These are phyloP conservation scores for Manduca sexta DNA, from an alignment of 1,140 invertebrate species.

Conservation along the genomic window DNA sequence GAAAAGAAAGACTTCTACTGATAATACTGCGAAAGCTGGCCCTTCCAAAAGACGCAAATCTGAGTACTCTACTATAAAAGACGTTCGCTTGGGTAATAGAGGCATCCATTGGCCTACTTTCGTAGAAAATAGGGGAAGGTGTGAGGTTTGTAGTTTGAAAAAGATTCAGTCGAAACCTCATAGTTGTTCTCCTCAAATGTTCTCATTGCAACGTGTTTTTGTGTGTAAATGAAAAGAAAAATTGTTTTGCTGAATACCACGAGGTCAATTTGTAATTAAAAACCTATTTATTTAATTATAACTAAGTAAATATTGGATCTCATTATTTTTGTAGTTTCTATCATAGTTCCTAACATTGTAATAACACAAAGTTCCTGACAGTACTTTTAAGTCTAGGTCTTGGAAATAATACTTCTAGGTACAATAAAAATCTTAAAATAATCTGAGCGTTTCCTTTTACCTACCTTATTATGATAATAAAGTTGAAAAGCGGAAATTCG, in stretches of 20 bases:
- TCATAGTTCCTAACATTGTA: slow-evolving; percentile 27
- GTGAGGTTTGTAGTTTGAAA: slow-evolving; percentile 41
- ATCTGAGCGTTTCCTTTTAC: too few relatives aligned
- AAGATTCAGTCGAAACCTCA: slow-evolving; percentile 20
- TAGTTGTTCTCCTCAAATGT: slow-evolving; percentile 40
- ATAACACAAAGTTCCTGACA: slow-evolving; percentile 29
- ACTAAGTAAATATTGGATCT: too few relatives aligned
- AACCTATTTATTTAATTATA: slow-evolving; percentile 26
- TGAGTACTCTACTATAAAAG: slow-evolving; percentile 38
- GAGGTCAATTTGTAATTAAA: slow-evolving; percentile 27
- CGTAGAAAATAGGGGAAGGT: slow-evolving; percentile 35
- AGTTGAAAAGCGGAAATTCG: too few relatives aligned
- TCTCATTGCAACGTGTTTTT: slow-evolving; percentile 42
- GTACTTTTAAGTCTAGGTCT: slow-evolving; percentile 31
- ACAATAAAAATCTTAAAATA: slow-evolving; percentile 25
- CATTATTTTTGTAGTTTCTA: slow-evolving; percentile 31
- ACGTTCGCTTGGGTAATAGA: slow-evolving; percentile 43
- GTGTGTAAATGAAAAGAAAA: slow-evolving; percentile 46
- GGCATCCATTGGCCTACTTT: slow-evolving; percentile 46
- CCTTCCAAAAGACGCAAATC: slow-evolving; percentile 30
- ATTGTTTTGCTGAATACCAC: slow-evolving; percentile 45
- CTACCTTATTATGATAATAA: too few relatives aligned
- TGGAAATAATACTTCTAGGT: slow-evolving; percentile 30
- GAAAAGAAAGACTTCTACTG: slow-evolving; percentile 30
- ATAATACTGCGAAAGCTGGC: slow-evolving; percentile 25